Evolutionary conservation across 2,888 invertebrate species (phyloP), one percentile per base, ranked within the genome.

Genomic region (Phengaris arion): DNA sequence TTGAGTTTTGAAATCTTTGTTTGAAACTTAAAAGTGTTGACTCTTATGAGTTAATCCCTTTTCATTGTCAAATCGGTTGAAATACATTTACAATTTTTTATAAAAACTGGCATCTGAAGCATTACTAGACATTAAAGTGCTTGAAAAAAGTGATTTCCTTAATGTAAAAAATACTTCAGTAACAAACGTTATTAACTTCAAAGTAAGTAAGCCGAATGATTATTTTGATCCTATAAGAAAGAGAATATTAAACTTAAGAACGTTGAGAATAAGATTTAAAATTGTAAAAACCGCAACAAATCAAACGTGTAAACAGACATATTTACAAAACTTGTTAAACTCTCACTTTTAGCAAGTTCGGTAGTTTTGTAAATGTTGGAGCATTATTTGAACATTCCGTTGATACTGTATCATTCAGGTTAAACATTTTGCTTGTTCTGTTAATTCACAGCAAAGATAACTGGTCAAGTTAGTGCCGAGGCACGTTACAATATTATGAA

Each of bases 261-360:
- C 35, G 6, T 22, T 45, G 13, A 72, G 10, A 35, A 72, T 72
- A 72, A 22, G 72, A 72, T 72, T 35, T 52, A 35, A 72, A 70
- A 54, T 72, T 12, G 72, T 54, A 52, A 52, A 22, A 45, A 35
- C 22, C 7, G 22, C 13, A 52, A 72, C 52, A 54, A 72, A 72
- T 72, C 35, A 72, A 72, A 72, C 35, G 72, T 59, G 74, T 74
- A 74, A 74, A 74, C 74, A 74, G 59, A 74, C 57, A 59, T 74
- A 74, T 59, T 74, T 74, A 59, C 74, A 74, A 55, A 74, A 59
- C 35, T 72, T 72, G 72, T 72, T 72, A 72, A 54, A 72, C 72
- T 72, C 72, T 54, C 54, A 72, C 72, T 72, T 72, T 72, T 72
- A 72, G 54, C 72, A 13, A 54, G 54, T 72, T 72, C 46, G 72